Conservation (phyloP, 1,140 invertebrate species). For the Anastatus disparis region DNA sequence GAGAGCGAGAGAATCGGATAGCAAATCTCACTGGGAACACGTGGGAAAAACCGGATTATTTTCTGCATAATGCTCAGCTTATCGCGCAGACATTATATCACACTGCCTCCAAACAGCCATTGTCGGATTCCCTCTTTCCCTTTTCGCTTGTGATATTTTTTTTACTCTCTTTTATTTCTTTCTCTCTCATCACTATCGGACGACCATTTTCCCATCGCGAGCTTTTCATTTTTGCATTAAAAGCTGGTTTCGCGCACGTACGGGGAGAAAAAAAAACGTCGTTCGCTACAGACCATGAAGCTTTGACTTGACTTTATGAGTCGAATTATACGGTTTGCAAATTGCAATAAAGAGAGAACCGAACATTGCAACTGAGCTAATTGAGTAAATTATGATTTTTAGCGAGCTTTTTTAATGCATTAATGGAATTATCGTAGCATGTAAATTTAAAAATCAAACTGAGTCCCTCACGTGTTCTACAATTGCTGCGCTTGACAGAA, state of each 20-base stretch:
- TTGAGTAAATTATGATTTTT: background rate
- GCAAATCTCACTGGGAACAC: background rate
- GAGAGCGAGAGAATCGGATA: background rate
- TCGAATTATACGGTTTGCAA: background rate
- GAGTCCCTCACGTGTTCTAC: background rate
- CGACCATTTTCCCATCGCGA: too few species aligned
- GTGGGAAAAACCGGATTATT: conserved; percentile 18
- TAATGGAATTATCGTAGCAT: too few species aligned
- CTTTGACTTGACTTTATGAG: background rate
- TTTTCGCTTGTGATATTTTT: background rate
- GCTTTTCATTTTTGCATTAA: too few species aligned
- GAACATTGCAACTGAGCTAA: background rate
- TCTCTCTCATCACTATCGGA: background rate
- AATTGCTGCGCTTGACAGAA: too few species aligned
- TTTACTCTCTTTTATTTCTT: background rate
- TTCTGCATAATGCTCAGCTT: conserved; percentile 14
- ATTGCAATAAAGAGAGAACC: background rate
- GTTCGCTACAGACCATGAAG: background rate
- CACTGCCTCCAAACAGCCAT: background rate
- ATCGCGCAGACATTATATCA: conserved; percentile 15
- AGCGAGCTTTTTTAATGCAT: background rate
- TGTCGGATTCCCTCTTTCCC: background rate
- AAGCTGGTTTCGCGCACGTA: too few species aligned
- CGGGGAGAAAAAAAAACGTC: too few species aligned
- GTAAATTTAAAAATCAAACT: too few species aligned